phyloP scores from a whole-genome alignment of 2,888 invertebrate genomes.

The Tenthredo livida region DNA sequence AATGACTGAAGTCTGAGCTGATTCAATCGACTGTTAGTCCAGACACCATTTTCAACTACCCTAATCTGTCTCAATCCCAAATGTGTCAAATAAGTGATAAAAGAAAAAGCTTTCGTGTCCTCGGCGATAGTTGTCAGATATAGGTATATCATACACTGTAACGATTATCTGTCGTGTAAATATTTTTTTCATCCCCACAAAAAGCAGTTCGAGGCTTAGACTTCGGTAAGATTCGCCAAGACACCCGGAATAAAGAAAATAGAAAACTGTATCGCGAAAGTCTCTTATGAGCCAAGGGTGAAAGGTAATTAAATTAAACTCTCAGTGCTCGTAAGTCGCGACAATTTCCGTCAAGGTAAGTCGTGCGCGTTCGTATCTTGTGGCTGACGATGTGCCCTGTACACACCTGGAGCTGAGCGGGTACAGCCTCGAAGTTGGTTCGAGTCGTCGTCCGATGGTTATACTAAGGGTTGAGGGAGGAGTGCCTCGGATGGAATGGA shows the following conservation, averaged over 20 bases:
- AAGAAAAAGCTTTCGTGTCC: background rate
- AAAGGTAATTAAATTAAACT: constrained; percentile 26
- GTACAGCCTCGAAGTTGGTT: constrained; percentile 14
- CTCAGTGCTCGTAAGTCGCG: background rate
- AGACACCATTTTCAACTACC: background rate
- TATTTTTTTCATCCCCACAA: background rate
- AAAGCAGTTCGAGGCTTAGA: background rate
- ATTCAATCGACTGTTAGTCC: background rate
- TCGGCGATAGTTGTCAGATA: background rate
- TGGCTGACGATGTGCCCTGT: background rate
- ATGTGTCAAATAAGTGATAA: background rate
- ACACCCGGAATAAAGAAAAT: background rate
- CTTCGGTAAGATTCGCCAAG: background rate
- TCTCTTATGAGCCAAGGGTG: background rate
- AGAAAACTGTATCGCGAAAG: background rate
- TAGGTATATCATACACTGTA: background rate
- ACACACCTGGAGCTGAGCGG: background rate
- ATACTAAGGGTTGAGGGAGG: constrained; percentile 7
- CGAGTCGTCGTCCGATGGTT: constrained; percentile 5
- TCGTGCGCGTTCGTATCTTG: background rate
- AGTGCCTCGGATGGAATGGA: background rate
- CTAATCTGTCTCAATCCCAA: background rate
- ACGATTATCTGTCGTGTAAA: background rate
- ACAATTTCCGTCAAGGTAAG: constrained; percentile 2
- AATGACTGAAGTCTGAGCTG: background rate